A percentile compares a stretch with the other conserved stretches of the same genome.
phyloP scores from a whole-genome alignment of 2,888 invertebrate genomes.

The Caenorhabditis sp. region DNA sequence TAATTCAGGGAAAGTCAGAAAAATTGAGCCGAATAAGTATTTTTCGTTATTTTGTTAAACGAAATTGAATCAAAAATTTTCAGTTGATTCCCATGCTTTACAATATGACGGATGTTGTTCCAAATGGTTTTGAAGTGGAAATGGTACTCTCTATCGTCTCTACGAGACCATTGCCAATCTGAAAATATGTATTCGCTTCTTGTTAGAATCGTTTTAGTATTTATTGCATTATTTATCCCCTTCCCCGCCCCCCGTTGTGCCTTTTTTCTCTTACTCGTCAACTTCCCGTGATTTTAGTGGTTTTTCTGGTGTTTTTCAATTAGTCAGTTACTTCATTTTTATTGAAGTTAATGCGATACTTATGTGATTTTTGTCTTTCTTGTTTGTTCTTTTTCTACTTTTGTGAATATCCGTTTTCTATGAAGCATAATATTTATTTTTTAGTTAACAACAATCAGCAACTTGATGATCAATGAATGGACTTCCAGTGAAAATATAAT shows the following conservation, averaged over 20 bases:
- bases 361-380: background rate
- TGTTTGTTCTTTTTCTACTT: background rate
- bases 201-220: background rate
- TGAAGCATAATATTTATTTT: background rate
- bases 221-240: background rate
- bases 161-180: slow-evolving; percentile 12
- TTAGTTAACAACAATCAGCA: slow-evolving; percentile 39
- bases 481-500: slow-evolving; percentile 59
- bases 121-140: slow-evolving; percentile 62
- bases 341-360: too few species aligned
- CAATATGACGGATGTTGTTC: slow-evolving; percentile 51
- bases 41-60: too few species aligned
- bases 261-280: too few species aligned
- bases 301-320: too few species aligned
- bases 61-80: slow-evolving; percentile 6
- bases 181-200: background rate
- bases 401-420: background rate
- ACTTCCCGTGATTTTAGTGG: too few species aligned
- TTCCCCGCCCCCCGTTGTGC: too few species aligned
- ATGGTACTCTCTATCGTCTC: slow-evolving; percentile 61
- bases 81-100: slow-evolving; percentile 63
- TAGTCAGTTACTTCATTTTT: too few species aligned
- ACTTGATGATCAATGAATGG: slow-evolving; percentile 47
- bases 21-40: too few species aligned
- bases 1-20: too few species aligned